Evolutionary conservation across 2,113 vertebrate species (phyloP), one percentile per base, ranked within the genome.

Genomic region (Gobio gobio): DNA sequence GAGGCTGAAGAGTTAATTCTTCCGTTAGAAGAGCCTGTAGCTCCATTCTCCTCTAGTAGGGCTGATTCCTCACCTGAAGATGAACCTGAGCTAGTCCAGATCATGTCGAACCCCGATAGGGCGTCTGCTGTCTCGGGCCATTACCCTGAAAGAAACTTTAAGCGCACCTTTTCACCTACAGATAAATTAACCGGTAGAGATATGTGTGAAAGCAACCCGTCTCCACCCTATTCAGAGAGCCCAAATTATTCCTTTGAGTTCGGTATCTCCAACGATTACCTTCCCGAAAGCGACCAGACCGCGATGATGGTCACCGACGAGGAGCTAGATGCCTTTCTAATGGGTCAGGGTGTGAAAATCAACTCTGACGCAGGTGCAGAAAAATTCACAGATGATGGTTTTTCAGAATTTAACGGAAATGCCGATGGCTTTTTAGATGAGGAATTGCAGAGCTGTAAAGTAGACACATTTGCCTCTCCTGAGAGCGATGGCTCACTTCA

Each of bases 291-390:
- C 26, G 89, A 93, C 86, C 86, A 94, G 88, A 94, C 93, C 24
- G 92, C 94, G 83, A 47, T 93, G 85, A 90, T 97, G 43, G 92
- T 99, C 26, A 98, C 95, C 0, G 97, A 99, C 36, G 96, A 97
- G 79, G 98, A 99, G 87, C 91, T 99, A 73, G 97, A 99, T 89
- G 97, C 97, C 0, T 99, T 98, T 91, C 92, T 98, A 72, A 95
- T 91, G 88, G 94, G 93, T 10, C 96, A 97, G 85, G 87, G 87
- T 18, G 92, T 92, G 36, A 90, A 89, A 5, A 86, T 88, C 20
- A 82, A 36, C 18, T 84, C 87, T n/a, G 78, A 83, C 45, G 14
- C 49, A 0, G 58, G 87, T 10, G 61, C 61, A 9, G 90, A 90
- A 43, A 91, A 73, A 16, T 18, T 73, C 4, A 76, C 72, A 2